Conservation (phyloP, 2,113 vertebrate species). For the Psettodes erumei region DNA sequence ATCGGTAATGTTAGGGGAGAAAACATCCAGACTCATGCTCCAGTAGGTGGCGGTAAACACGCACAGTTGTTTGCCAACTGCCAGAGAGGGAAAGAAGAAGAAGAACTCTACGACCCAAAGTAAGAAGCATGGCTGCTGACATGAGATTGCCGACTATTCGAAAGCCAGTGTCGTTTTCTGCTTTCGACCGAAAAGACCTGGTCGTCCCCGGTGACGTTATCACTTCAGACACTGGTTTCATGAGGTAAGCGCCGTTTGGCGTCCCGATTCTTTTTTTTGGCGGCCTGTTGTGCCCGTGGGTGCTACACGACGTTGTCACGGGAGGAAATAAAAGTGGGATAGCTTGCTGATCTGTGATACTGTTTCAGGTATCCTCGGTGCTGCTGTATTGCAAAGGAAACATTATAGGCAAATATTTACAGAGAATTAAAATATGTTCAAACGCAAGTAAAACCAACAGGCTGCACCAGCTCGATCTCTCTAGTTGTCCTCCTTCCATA, state of each 20-base stretch:
- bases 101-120: neutral
- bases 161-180: slow-evolving; percentile 61
- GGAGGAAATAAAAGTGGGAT: neutral
- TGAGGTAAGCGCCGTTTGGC: slow-evolving; percentile 85
- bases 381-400: neutral
- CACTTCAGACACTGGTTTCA: slow-evolving; percentile 94
- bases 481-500: neutral
- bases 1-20: neutral
- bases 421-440: neutral
- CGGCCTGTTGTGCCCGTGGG: neutral
- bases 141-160: slow-evolving; percentile 86
- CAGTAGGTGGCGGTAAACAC: slow-evolving; percentile 32
- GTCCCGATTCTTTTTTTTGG: too few species aligned
- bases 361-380: neutral
- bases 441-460: neutral
- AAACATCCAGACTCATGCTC: neutral
- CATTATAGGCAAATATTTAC: neutral
- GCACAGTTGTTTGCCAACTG: neutral
- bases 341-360: neutral
- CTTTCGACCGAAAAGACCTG: slow-evolving; percentile 81
- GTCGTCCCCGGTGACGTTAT: slow-evolving; percentile 96
- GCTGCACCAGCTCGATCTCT: neutral
- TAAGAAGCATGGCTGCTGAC: slow-evolving; percentile 87
- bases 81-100: neutral
- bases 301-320: neutral